These are phyloP conservation scores for Phalloptychus januarius DNA, from an alignment of 2,797 vertebrate genomes.

Conservation along the genomic window DNA sequence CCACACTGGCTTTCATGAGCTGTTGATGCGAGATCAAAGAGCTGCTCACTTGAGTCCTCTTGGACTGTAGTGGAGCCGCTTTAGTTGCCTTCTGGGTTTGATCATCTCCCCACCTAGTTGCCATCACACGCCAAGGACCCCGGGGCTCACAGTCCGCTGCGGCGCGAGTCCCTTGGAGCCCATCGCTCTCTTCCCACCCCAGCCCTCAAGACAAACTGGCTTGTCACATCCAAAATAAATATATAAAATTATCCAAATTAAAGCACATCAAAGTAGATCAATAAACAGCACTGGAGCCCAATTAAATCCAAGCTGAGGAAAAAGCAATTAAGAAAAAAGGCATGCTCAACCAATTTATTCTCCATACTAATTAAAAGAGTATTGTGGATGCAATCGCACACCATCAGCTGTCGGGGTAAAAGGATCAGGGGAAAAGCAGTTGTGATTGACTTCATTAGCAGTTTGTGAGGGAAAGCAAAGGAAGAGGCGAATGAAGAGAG, in stretches of 20 bases:
- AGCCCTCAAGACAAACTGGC: constrained; percentile 69
- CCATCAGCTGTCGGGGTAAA: constrained; percentile 82
- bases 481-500: constrained; percentile 45
- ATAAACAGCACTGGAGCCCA: constrained; percentile 84
- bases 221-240: constrained; percentile 76
- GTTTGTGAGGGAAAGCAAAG: constrained; percentile 57
- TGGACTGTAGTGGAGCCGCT: constrained; percentile 62
- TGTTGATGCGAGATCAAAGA: constrained; percentile 74
- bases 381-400: constrained; percentile 84
- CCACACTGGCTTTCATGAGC: constrained; percentile 70
- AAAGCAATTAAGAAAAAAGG: constrained; percentile 88
- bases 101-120: constrained; percentile 69
- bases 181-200: constrained; percentile 5
- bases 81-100: constrained; percentile 65
- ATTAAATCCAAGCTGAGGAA: constrained; percentile 83
- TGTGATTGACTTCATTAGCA: constrained; percentile 78
- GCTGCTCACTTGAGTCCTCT: constrained; percentile 65
- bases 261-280: constrained; percentile 85
- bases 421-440: constrained; percentile 74
- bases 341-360: constrained; percentile 85
- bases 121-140: constrained; percentile 54
- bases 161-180: constrained; percentile 23
- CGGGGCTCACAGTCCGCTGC: constrained; percentile 54
- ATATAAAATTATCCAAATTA: constrained; percentile 85
- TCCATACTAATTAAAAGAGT: constrained; percentile 87